phyloP scores from a whole-genome alignment of 2,113 vertebrate genomes.

The Paradisaea rubra region DNA sequence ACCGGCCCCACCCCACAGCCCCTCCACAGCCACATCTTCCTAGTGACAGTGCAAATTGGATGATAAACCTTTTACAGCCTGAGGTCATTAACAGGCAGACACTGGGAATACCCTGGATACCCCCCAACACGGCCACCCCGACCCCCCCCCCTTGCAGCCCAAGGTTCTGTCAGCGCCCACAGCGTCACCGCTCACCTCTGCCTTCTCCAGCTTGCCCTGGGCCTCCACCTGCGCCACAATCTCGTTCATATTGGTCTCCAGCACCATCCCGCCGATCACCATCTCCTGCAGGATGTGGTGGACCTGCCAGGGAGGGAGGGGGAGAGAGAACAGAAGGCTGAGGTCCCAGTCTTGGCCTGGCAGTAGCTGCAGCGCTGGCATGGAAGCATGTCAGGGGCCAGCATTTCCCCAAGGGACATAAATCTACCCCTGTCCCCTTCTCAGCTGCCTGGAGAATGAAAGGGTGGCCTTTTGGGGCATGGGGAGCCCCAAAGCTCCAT shows the following conservation, averaged over 20 bases:
- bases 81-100: background rate
- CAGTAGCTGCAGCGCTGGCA: rapidly evolving
- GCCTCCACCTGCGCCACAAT: slow-evolving; percentile 88
- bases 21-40: rapidly evolving
- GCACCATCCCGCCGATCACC: slow-evolving; percentile 93
- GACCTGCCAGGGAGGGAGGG: background rate
- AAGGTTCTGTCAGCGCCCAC: rapidly evolving
- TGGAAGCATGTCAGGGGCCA: rapidly evolving
- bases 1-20: background rate
- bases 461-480: no score
- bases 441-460: background rate
- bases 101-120: background rate
- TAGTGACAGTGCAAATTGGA: background rate
- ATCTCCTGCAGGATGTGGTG: slow-evolving; percentile 86
- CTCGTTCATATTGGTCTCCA: slow-evolving; percentile 97
- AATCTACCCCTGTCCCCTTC: background rate
- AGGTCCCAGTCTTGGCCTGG: background rate
- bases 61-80: background rate
- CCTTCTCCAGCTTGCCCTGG: slow-evolving; percentile 91
- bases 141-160: background rate
- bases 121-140: rapidly evolving
- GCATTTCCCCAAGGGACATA: background rate
- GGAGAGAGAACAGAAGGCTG: background rate
- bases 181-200: slow-evolving; percentile 72
- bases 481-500: background rate